Evolutionary conservation across 1,140 invertebrate genomes (phyloP).

Genomic region (Drosophila erecta): DNA sequence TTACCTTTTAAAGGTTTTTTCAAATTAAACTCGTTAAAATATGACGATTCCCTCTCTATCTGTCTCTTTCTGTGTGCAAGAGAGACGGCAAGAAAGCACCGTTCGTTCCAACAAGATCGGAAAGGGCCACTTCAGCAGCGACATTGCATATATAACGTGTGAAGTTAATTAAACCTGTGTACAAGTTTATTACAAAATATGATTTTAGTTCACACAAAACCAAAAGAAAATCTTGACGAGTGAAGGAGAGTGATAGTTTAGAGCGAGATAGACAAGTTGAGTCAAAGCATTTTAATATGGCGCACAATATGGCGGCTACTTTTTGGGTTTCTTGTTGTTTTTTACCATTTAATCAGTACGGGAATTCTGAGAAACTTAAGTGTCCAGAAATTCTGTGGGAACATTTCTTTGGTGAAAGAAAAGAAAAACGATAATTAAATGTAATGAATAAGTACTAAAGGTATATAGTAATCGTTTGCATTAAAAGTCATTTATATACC

Average conservation of each 20-base stretch:
- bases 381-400: conserved; percentile 13
- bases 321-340: conserved; percentile 13
- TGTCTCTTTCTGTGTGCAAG: conserved; percentile 13
- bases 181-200: conserved; percentile 83
- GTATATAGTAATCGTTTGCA: too few relatives aligned
- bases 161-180: conserved; percentile 79
- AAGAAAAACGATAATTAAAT: not conserved
- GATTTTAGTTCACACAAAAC: conserved; percentile 69
- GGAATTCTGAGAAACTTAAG: conserved; percentile 15
- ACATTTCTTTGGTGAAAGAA: conserved; percentile 20
- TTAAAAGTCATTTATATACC: too few relatives aligned
- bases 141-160: conserved; percentile 63
- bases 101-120: conserved; percentile 56
- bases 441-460: too few relatives aligned
- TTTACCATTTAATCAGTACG: conserved; percentile 16
- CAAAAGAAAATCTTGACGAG: conserved; percentile 3
- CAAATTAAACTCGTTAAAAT: conserved; percentile 83
- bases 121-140: not conserved
- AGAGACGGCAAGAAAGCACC: conserved; percentile 38
- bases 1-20: conserved; percentile 83
- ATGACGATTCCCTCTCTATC: conserved; percentile 33
- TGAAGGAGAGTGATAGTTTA: not conserved
- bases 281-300: conserved; percentile 28
- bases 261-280: conserved; percentile 14
- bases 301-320: conserved; percentile 28